phyloP scores from a whole-genome alignment of 2,888 invertebrate genomes.

The Galeruca laticollis region DNA sequence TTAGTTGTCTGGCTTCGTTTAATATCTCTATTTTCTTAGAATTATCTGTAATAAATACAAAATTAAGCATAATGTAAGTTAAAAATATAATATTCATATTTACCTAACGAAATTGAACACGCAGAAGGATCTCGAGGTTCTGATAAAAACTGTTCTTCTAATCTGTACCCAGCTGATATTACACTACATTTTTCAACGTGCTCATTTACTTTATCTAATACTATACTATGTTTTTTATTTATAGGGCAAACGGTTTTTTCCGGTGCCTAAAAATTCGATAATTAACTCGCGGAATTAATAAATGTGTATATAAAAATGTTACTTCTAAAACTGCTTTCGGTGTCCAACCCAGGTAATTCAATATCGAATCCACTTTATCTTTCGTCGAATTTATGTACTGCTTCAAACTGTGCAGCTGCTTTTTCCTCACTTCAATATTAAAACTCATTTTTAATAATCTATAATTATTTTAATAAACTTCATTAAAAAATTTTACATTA shows the following conservation, averaged over 20 bases:
- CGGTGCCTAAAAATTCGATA: conserved; percentile 56
- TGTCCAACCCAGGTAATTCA: conserved; percentile 61
- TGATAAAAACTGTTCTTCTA: conserved; percentile 66
- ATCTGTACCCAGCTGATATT: conserved; percentile 67
- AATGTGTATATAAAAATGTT: conserved; percentile 28
- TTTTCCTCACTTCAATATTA: conserved; percentile 64
- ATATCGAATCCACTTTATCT: conserved; percentile 60
- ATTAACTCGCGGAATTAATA: conserved; percentile 16
- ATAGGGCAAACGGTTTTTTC: conserved; percentile 66
- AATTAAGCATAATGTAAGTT: conserved; percentile 7
- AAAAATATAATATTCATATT: conserved; percentile 16
- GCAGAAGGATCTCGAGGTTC: conserved; percentile 59
- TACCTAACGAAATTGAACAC: conserved; percentile 64
- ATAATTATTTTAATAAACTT: no score
- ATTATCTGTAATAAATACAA: conserved; percentile 62
- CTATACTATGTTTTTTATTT: conserved; percentile 66
- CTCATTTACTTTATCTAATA: conserved; percentile 61
- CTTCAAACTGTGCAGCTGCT: conserved; percentile 64
- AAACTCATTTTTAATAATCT: conserved; percentile 60
- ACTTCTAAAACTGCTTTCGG: conserved; percentile 59
- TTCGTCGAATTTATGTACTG: conserved; percentile 63
- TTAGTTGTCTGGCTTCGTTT: conserved; percentile 53
- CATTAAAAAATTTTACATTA: not conserved
- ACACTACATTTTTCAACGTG: conserved; percentile 68
- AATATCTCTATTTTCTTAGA: conserved; percentile 64